Base-by-base conservation (phyloP, 2,888 invertebrate genomes). In the Catotricha subobsoleta region DNA sequence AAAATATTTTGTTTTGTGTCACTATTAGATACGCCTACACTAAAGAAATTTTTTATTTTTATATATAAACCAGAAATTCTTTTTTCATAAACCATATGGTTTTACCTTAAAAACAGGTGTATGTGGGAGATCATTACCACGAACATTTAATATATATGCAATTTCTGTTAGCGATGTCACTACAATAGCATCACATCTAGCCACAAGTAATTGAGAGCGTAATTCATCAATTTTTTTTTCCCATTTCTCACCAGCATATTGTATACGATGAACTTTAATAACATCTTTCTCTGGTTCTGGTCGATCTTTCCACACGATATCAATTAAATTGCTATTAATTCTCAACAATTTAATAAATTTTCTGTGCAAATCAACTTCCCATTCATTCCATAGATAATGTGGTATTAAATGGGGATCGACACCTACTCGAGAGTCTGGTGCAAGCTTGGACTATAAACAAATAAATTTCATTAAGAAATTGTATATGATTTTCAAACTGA, bases 161-260 rank as follows among this genome's bases (percentile, higher is more conserved):
- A 82, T 75, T 59, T 91, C 90, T 51, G 90, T 87, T 41, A 91
- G 60, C 0, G 87, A 80, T 0, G 88, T 86, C 12, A 92, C 68
- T 21, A 91, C 71, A 67, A 88, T 75, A 1, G 83, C 83, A 49
- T 82, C 79, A 1, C 74, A 78, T 0, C 68, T 68, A n/a, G 67
- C 58, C 3, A 66, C 60, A 18, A 63, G 60, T 51, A 91, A 66
- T 46, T 74, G 71, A 3, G 63, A 57, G 10, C 87, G 69, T 2
- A 86, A 64, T 36, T 69, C 68, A 5, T 65, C 55, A 1, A 91
- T 67, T 60, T 92, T 92, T 25, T 74, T 71, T 42, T 74, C 71
- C 83, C 88, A 88, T 16, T 67, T 53, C 29, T 60, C 58, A 65
- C 78, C 79, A 20, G 75, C 67, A 54, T 66, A 76, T 40, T 69